Evolutionary conservation across 2,888 invertebrate genomes (phyloP).

Genomic region (Scrobipalpa atriplicella): DNA sequence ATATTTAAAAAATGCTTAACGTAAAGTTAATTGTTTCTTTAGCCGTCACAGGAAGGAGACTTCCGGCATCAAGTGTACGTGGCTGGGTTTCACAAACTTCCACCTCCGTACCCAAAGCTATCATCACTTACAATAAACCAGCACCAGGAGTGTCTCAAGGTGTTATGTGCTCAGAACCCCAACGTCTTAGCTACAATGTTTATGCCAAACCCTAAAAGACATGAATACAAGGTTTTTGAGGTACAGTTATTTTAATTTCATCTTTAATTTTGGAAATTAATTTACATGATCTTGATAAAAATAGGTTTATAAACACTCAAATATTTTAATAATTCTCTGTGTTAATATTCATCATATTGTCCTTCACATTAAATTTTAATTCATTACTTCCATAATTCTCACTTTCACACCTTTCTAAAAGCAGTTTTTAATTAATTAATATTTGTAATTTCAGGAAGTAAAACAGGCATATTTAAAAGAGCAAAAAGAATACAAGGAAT

Average conservation of each 20-base stretch:
- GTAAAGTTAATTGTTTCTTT: not conserved
- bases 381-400: no score
- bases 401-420: no score
- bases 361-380: no score
- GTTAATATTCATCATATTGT: no score
- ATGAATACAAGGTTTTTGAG: conserved; percentile 56
- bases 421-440: not conserved
- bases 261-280: conserved; percentile 15
- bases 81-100: conserved; percentile 47
- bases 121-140: conserved; percentile 54
- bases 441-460: conserved; percentile 53
- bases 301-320: no score
- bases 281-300: no score
- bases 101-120: conserved; percentile 54
- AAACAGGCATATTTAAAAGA: conserved; percentile 59
- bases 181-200: conserved; percentile 47
- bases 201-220: conserved; percentile 49
- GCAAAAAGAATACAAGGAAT: conserved; percentile 63
- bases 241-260: conserved; percentile 44
- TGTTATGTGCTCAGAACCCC: conserved; percentile 52
- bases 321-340: no score
- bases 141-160: conserved; percentile 59
- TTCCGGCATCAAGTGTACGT: conserved; percentile 42
- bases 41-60: not conserved
- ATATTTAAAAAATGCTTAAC: no score